A percentile compares a stretch with the other conserved stretches of the same genome.
phyloP scores from a whole-genome alignment of 2,113 vertebrate genomes.

The Kryptolebias marmoratus region DNA sequence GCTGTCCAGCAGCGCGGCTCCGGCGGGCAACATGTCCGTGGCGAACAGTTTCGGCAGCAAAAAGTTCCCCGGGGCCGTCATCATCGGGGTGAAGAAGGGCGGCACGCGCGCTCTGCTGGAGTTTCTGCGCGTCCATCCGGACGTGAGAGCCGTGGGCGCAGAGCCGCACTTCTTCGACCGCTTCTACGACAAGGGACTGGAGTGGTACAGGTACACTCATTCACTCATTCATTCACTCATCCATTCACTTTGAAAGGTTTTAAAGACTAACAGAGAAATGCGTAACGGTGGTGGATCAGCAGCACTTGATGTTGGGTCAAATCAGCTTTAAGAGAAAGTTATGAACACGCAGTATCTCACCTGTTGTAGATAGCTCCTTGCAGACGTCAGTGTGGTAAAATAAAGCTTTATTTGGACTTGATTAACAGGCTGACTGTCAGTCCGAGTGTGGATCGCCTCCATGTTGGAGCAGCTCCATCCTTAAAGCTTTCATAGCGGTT shows the following conservation, averaged over 20 bases:
- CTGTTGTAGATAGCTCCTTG: too few relatives aligned
- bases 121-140: slow-evolving; percentile 86
- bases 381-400: not conserved
- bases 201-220: slow-evolving; percentile 83
- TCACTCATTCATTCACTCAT: accelerated
- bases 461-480: too few relatives aligned
- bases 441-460: too few relatives aligned
- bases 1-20: slow-evolving; percentile 19
- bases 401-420: not conserved
- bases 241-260: not conserved
- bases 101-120: slow-evolving; percentile 86
- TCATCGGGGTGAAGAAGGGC: slow-evolving; percentile 85
- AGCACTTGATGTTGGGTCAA: too few relatives aligned
- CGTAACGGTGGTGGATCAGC: too few relatives aligned
- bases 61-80: slow-evolving; percentile 84
- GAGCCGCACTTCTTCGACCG: slow-evolving; percentile 87
- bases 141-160: slow-evolving; percentile 84
- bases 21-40: slow-evolving; percentile 66
- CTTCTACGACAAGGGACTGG: slow-evolving; percentile 82
- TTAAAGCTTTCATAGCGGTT: too few relatives aligned
- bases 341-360: too few relatives aligned
- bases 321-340: too few relatives aligned
- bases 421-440: too few relatives aligned
- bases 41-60: slow-evolving; percentile 79
- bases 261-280: too few relatives aligned